Conservation (phyloP, 2,113 vertebrate species). For the Apeltes quadracus region DNA sequence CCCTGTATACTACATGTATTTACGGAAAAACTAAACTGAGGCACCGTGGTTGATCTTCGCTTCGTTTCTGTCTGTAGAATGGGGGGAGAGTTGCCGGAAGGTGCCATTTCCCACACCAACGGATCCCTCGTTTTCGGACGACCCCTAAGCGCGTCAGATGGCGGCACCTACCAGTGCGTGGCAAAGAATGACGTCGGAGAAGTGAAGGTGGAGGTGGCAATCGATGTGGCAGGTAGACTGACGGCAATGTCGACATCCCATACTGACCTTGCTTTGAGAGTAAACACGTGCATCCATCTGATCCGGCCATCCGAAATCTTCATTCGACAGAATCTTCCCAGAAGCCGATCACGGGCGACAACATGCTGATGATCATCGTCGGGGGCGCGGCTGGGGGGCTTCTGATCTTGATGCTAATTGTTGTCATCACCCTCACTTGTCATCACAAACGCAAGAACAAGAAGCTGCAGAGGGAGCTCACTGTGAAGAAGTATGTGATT, state of each 20-base stretch:
- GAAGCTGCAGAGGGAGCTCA: constrained; percentile 86
- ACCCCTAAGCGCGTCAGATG: constrained; percentile 75
- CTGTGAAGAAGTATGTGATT: constrained; percentile 82
- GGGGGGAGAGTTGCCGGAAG: constrained; percentile 79
- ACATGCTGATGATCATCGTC: constrained; percentile 81
- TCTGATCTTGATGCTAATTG: constrained; percentile 83
- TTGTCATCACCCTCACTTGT: constrained; percentile 84
- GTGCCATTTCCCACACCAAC: constrained; percentile 71
- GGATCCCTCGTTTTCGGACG: constrained; percentile 82
- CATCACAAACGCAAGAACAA: constrained; percentile 88
- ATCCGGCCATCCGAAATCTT: neutral
- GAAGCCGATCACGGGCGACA: constrained; percentile 59
- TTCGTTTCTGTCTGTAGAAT: constrained; percentile 73
- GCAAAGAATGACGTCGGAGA: constrained; percentile 81
- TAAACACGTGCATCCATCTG: neutral
- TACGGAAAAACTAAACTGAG: neutral
- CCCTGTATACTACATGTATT: neutral
- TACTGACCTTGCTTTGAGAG: neutral
- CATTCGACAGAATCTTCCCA: constrained; percentile 13
- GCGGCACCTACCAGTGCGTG: constrained; percentile 83
- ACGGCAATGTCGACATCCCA: constrained; percentile 7
- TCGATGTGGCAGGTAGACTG: constrained; percentile 80
- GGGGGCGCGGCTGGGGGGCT: constrained; percentile 79
- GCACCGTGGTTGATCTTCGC: neutral
- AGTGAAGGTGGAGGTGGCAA: constrained; percentile 66